Conservation (phyloP, 2,797 vertebrate species). For the Scomberomorus guttatus region DNA sequence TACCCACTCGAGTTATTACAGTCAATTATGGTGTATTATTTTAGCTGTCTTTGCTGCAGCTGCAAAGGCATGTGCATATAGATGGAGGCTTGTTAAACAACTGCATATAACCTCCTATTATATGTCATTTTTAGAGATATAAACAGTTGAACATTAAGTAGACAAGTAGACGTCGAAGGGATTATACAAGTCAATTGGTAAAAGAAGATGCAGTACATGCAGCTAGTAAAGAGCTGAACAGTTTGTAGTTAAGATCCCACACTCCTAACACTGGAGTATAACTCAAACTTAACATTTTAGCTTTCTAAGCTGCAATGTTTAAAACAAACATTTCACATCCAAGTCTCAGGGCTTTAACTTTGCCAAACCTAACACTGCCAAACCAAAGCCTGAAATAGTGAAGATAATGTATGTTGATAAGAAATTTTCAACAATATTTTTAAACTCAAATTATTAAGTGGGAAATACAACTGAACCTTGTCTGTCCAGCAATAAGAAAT, state of each 20-base stretch:
- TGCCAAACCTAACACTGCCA: constrained; percentile 8
- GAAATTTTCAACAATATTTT: constrained; percentile 9
- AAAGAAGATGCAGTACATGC: background rate
- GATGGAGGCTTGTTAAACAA: background rate
- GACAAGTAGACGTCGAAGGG: background rate
- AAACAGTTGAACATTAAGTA: background rate
- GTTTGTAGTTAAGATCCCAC: constrained; percentile 14
- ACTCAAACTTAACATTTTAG: background rate
- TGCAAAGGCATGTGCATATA: background rate
- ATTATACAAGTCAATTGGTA: constrained; percentile 6
- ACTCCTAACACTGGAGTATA: background rate
- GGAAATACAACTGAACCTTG: constrained; percentile 19
- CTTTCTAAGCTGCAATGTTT: background rate
- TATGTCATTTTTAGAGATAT: background rate
- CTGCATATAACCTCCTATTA: background rate
- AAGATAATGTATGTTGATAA: constrained; percentile 7
- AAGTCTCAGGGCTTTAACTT: constrained; percentile 8
- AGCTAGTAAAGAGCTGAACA: constrained; percentile 8
- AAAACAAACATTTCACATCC: constrained; percentile 20
- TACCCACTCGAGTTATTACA: constrained; percentile 49
- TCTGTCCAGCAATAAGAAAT: background rate
- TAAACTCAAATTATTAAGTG: constrained; percentile 14
- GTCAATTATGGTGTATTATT: constrained; percentile 11
- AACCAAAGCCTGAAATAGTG: background rate
- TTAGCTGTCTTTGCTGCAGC: constrained; percentile 16